phyloP scores from a whole-genome alignment of 2,113 vertebrate species.

The Lophochroa leadbeateri region DNA sequence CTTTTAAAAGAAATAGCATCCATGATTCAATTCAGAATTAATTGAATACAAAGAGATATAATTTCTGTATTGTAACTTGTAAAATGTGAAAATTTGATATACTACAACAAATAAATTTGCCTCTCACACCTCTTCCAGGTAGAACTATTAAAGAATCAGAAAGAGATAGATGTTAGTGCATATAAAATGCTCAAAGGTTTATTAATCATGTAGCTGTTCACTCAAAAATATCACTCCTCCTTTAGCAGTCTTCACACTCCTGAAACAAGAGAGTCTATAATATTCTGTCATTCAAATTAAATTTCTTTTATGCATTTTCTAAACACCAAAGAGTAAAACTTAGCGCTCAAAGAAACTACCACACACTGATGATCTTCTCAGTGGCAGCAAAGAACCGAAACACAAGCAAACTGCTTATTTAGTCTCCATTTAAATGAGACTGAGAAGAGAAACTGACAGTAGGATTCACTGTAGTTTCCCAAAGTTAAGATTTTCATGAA shows the following conservation, averaged over 20 bases:
- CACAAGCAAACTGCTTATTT: background rate
- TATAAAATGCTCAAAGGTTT: background rate
- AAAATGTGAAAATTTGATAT: background rate
- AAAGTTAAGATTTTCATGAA: background rate
- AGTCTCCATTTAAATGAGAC: background rate
- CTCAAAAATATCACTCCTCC: background rate
- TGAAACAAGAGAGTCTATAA: background rate
- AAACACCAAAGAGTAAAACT: background rate
- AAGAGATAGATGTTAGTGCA: background rate
- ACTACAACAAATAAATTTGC: background rate
- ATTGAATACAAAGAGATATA: accelerated
- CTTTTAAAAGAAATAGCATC: background rate
- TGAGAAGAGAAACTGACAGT: background rate
- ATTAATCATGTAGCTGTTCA: background rate
- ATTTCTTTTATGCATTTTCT: background rate
- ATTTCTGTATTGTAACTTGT: background rate
- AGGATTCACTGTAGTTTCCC: background rate
- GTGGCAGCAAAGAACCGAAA: background rate
- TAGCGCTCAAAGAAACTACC: background rate
- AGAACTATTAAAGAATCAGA: background rate
- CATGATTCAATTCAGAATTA: background rate
- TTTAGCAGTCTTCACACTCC: background rate
- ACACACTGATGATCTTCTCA: background rate
- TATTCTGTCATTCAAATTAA: background rate
- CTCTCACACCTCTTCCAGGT: background rate